phyloP scores from a whole-genome alignment of 2,888 invertebrate species.

The Yponomeuta cagnagella region DNA sequence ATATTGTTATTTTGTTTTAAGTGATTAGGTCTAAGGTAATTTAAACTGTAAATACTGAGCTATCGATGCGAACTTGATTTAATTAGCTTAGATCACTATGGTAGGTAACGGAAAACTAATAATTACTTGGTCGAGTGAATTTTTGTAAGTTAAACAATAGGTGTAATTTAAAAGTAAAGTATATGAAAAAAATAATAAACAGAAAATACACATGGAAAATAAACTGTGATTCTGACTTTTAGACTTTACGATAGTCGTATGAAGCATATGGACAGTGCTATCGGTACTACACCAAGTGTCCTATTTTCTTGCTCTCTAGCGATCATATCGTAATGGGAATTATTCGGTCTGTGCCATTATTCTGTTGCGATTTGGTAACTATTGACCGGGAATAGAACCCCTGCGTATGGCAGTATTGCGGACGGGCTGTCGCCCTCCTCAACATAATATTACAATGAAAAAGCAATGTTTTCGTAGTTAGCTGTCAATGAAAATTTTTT shows the following conservation, averaged over 20 bases:
- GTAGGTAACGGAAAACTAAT: slow-evolving; percentile 65
- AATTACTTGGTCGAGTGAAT: slow-evolving; percentile 64
- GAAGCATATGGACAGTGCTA: slow-evolving; percentile 43
- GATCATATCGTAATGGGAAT: neutral
- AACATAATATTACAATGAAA: slow-evolving; percentile 12
- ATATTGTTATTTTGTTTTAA: slow-evolving; percentile 76
- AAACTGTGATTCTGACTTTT: slow-evolving; percentile 77
- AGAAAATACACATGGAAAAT: slow-evolving; percentile 70
- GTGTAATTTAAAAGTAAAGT: slow-evolving; percentile 29
- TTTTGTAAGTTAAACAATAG: slow-evolving; percentile 56
- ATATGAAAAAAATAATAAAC: slow-evolving; percentile 32
- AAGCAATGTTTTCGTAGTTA: slow-evolving; percentile 22
- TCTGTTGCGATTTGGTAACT: neutral
- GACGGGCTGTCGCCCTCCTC: neutral
- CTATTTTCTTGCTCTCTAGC: neutral
- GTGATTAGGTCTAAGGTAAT: slow-evolving; percentile 69
- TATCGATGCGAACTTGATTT: slow-evolving; percentile 65
- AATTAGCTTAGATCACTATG: slow-evolving; percentile 61
- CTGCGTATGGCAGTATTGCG: neutral
- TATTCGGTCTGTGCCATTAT: neutral
- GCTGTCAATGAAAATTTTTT: slow-evolving; percentile 18
- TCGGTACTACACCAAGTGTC: neutral
- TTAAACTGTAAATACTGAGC: slow-evolving; percentile 70
- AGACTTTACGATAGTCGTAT: slow-evolving; percentile 65
- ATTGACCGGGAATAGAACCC: neutral